phyloP scores from a whole-genome alignment of 2,888 invertebrate species.

The Shargacucullia verbasci region DNA sequence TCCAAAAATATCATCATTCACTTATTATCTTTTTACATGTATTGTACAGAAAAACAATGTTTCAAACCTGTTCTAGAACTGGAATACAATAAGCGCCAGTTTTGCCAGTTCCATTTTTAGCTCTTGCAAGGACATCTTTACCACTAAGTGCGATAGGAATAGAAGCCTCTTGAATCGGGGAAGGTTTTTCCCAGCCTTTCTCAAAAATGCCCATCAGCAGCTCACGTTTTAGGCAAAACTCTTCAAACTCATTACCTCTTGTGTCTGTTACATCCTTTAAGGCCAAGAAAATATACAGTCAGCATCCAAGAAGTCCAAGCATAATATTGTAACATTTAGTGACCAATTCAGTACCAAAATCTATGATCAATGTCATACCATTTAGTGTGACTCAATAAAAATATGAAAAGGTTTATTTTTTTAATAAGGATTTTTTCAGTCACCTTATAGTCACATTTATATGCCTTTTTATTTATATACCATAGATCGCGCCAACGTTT shows the following conservation, averaged over 20 bases:
- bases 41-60: slow-evolving; percentile 9
- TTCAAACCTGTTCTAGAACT: slow-evolving; percentile 95
- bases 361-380: too few relatives aligned
- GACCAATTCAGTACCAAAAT: not conserved
- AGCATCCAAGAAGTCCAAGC: not conserved
- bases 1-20: slow-evolving; percentile 84
- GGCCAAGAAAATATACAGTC: slow-evolving; percentile 24
- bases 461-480: too few relatives aligned
- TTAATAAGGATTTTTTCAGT: too few relatives aligned
- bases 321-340: not conserved
- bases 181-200: slow-evolving; percentile 99
- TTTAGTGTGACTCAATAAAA: too few relatives aligned
- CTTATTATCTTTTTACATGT: too few relatives aligned
- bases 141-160: slow-evolving; percentile 99
- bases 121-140: slow-evolving; percentile 99
- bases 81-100: slow-evolving; percentile 99
- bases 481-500: too few relatives aligned
- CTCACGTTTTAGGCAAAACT: slow-evolving; percentile 99
- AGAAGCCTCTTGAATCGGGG: slow-evolving; percentile 99
- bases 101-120: slow-evolving; percentile 99
- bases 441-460: too few relatives aligned
- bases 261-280: slow-evolving; percentile 99
- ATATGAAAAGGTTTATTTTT: too few relatives aligned
- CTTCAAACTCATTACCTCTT: slow-evolving; percentile 99
- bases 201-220: slow-evolving; percentile 99